Evolutionary conservation across 2,888 invertebrate species (phyloP).

Genomic region (Agapostemon virescens): DNA sequence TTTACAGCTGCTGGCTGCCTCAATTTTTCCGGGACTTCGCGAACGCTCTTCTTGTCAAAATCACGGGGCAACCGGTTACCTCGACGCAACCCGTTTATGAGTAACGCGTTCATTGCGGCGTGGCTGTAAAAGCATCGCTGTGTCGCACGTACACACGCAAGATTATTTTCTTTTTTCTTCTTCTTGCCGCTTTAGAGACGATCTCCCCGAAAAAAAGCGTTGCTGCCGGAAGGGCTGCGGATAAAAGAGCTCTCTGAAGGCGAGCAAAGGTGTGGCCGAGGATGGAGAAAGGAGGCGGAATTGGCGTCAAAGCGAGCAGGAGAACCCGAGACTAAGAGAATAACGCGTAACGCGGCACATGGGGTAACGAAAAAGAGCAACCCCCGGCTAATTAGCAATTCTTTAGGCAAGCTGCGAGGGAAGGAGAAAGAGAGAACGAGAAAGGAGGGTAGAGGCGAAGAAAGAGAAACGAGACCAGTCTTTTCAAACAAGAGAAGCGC

Average conservation of each 20-base stretch:
- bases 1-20: background rate
- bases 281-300: slow-evolving; percentile 7
- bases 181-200: background rate
- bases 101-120: background rate
- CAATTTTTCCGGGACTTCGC: slow-evolving; percentile 9
- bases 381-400: slow-evolving; percentile 69
- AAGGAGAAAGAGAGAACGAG: slow-evolving; percentile 48
- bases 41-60: background rate
- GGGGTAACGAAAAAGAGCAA: slow-evolving; percentile 38
- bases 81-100: background rate
- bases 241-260: slow-evolving; percentile 22
- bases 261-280: slow-evolving; percentile 8
- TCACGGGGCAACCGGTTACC: background rate
- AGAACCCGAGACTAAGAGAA: slow-evolving; percentile 22
- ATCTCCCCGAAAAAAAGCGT: slow-evolving; percentile 20
- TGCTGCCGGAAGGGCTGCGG: background rate
- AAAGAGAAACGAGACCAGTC: slow-evolving; percentile 46
- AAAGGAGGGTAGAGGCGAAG: too few species aligned
- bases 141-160: background rate
- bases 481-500: slow-evolving; percentile 58
- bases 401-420: slow-evolving; percentile 59
- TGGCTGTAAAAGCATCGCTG: background rate
- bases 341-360: slow-evolving; percentile 10
- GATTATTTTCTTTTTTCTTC: slow-evolving; percentile 1
- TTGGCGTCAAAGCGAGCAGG: slow-evolving; percentile 26